Evolutionary conservation across 2,797 vertebrate species (phyloP), one percentile per base, ranked within the genome.

Genomic region (Lutjanus campechanus): DNA sequence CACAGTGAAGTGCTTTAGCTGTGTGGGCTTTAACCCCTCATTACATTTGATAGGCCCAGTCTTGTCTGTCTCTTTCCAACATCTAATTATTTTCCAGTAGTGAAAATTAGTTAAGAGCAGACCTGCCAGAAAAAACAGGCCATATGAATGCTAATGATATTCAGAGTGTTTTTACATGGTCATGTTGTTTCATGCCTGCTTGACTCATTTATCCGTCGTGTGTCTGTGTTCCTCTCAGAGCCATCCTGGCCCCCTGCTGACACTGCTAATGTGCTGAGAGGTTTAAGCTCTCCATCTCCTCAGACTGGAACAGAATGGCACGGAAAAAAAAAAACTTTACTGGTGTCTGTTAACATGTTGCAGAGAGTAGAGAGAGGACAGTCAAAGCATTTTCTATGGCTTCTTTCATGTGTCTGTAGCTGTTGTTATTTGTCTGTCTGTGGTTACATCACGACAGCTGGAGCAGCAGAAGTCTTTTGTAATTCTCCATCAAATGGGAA

Each of bases 201-300:
- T 76, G 84, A 86, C 84, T 91, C 88, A 79, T 89, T 89, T 85
- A 80, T 87, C 86, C 59, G 4, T 56, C 7, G 54, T 81, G 83
- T 69, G 81, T 85, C 82, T 88, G 81, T 83, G 85, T 85, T 86
- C 85, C 73, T 87, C 86, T 83, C 87, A 4, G 76, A 79, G 84
- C 79, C 85, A 73, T 87, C 82, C 82, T 59, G 81, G 53, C 84
- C 83, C 79, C 91, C 89, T n/a, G 87, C 89, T 91, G 87, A 81
- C 82, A 59, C 61, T 85, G 81, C 90, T 93, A 93, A 94, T 92
- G 89, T 90, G 89, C 84, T 81, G 85, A 88, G 86, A 91, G 91
- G 44, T 90, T 86, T 89, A 88, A 85, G 75, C 82, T 79, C 76
- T 85, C 79, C 67, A 65, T 88, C 81, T 85, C 82, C 75, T 85